Base-by-base conservation (phyloP, 2,797 vertebrate genomes). In the Holocentrus rufus region DNA sequence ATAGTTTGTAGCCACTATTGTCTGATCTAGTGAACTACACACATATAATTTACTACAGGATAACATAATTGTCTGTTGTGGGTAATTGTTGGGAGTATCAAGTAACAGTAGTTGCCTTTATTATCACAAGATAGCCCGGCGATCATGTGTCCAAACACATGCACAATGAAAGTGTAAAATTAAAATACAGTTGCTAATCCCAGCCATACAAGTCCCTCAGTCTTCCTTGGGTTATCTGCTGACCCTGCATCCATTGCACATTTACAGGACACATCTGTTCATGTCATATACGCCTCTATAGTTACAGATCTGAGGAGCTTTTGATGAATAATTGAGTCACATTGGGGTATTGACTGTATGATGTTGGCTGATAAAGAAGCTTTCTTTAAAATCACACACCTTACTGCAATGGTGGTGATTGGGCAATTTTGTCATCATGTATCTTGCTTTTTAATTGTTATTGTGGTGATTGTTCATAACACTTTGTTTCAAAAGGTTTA, bases 241-340 rank as follows among this genome's bases (percentile, higher is more conserved):
- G 58, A 74, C 23, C 62, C 31, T 39, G 17, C 49, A 30, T 42
- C 36, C 64, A 64, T 54, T 44, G 36, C 53, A 25, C 57, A 42
- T 18, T 30, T 31, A 74, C 58, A 22, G 62, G 67, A 46, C 71
- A 46, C 71, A 79, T 74, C 58, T 76, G 69, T 31, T 71, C 25
- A 27, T 60, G 54, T 54, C 49, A n/a, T 55, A 23, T 30, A 13
- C 70, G 42, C 47, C 42, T 22, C 47, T 15, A 44, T 11, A 39
- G 20, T 59, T 42, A 11, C 42, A 18, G 49, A 79, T 54, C 54
- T 74, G 50, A 70, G 70, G 55, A 68, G 59, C 76, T 76, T 67
- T 61, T 56, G 49, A 82, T 80, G 49, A 82, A 79, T 80, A 74
- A 71, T 50, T 80, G 14, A 68, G 52, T 61, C 1, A 1, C 34